These are phyloP conservation scores for Selenia dentaria DNA, from an alignment of 2,888 invertebrate species.

Conservation along the genomic window DNA sequence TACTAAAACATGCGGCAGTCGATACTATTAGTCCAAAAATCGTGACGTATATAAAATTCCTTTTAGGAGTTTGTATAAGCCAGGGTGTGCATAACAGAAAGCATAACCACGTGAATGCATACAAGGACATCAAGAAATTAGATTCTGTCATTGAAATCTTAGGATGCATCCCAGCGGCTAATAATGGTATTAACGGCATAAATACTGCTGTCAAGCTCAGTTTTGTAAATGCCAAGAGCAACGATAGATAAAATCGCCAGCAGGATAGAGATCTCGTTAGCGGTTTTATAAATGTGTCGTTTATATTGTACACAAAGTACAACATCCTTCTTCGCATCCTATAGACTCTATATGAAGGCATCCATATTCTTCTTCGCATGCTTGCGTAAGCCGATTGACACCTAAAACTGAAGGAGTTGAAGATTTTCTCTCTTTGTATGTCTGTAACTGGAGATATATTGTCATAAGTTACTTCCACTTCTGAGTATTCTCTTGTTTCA, in stretches of 20 bases:
- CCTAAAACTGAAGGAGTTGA: constrained; percentile 73
- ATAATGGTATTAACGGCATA: constrained; percentile 63
- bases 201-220: constrained; percentile 63
- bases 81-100: constrained; percentile 73
- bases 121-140: constrained; percentile 71
- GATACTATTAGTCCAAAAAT: constrained; percentile 62
- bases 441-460: constrained; percentile 72
- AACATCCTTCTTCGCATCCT: constrained; percentile 61
- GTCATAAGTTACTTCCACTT: constrained; percentile 72
- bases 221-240: constrained; percentile 65
- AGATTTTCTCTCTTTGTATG: constrained; percentile 71
- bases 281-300: constrained; percentile 76
- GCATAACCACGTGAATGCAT: constrained; percentile 78
- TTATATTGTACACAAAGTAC: constrained; percentile 64
- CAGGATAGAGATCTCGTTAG: constrained; percentile 71
- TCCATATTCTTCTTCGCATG: constrained; percentile 63
- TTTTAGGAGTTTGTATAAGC: constrained; percentile 70
- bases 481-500: constrained; percentile 60
- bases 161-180: constrained; percentile 65
- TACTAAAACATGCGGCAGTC: constrained; percentile 67
- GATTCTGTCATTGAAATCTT: constrained; percentile 65
- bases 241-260: constrained; percentile 76
- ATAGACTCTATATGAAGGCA: constrained; percentile 75
- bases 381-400: constrained; percentile 69
- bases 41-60: constrained; percentile 72